phyloP scores from a whole-genome alignment of 2,113 vertebrate genomes.

The Cariama cristata region DNA sequence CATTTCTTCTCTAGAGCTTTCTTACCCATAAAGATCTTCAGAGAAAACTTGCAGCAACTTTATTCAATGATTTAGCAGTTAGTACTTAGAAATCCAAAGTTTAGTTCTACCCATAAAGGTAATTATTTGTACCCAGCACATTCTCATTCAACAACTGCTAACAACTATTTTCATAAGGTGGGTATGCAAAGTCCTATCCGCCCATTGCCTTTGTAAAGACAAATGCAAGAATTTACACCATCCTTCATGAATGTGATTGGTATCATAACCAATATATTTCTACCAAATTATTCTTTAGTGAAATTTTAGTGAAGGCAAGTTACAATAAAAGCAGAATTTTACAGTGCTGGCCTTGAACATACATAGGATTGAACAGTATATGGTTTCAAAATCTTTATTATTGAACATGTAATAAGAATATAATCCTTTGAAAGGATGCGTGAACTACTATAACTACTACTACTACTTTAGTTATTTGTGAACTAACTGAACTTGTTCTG shows the following conservation, averaged over 20 bases:
- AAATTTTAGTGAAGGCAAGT: not conserved
- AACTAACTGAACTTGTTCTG: not conserved
- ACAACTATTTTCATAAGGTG: not conserved
- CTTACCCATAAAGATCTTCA: not conserved
- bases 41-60: not conserved
- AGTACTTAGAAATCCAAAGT: not conserved
- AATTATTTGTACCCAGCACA: not conserved
- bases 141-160: not conserved
- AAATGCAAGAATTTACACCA: not conserved
- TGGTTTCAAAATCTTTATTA: not conserved
- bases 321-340: not conserved
- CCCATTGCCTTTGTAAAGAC: not conserved
- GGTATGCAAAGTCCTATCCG: not conserved
- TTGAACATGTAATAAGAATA: not conserved
- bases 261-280: not conserved
- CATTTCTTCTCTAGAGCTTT: not conserved
- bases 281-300: not conserved
- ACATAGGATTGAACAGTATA: not conserved
- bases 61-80: not conserved
- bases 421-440: not conserved
- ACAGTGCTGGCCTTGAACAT: not conserved
- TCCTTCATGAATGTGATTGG: not conserved
- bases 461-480: not conserved
- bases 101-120: not conserved
- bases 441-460: not conserved